Conservation (phyloP, 2,113 vertebrate species). For the Lepidothrix coronata region DNA sequence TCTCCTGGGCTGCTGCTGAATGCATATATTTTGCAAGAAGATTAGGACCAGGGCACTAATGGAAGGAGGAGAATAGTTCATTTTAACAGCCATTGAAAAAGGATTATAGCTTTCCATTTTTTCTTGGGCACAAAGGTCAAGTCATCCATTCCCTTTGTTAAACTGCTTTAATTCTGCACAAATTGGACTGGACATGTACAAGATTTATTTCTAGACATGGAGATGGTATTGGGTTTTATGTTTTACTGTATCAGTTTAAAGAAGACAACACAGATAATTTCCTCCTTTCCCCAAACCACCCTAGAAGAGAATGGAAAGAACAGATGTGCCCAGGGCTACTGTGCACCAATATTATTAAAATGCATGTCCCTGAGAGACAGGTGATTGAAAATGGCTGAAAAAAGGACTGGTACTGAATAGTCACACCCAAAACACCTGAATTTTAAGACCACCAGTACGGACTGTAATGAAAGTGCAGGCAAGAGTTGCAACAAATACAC, state of each 20-base stretch:
- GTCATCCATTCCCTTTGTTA: background rate
- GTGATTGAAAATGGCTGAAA: background rate
- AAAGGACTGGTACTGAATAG: background rate
- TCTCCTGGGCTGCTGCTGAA: background rate
- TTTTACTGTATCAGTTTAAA: background rate
- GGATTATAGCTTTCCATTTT: conserved; percentile 18
- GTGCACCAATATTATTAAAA: background rate
- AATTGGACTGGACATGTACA: background rate
- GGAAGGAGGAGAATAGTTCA: conserved; percentile 13
- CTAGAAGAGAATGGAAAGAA: background rate
- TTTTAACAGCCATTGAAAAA: conserved; percentile 24
- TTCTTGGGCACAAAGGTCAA: conserved; percentile 6
- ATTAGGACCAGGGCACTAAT: background rate
- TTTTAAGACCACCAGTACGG: background rate
- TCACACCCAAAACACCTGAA: background rate
- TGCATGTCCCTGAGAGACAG: background rate
- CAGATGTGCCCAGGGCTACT: background rate
- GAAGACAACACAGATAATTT: background rate
- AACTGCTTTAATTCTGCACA: conserved; percentile 24
- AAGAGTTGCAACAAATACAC: background rate
- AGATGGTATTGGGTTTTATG: background rate
- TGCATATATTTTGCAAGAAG: background rate
- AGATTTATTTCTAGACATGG: conserved; percentile 1
- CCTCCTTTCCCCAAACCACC: background rate
- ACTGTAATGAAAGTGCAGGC: background rate